A percentile compares a stretch with the other conserved stretches of the same genome.
Evolutionary conservation across 2,797 vertebrate species (phyloP).

Genomic region (Macroramphosus scolopax): DNA sequence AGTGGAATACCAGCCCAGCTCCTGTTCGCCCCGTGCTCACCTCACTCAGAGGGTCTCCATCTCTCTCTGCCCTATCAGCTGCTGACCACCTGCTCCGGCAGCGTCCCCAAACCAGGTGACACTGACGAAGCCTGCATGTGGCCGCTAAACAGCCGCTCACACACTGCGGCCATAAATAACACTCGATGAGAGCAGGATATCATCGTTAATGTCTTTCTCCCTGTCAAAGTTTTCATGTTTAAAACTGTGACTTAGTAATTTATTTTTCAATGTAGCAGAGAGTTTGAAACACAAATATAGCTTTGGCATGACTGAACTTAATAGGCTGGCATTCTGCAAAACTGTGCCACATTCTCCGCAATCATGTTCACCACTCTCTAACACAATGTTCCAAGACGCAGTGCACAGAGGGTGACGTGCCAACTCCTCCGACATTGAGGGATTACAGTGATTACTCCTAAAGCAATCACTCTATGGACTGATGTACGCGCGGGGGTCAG

Average conservation of each 20-base stretch:
- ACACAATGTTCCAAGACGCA: slow-evolving; percentile 65
- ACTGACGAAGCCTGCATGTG: slow-evolving; percentile 42
- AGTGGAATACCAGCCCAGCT: slow-evolving; percentile 65
- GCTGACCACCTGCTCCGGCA: slow-evolving; percentile 59
- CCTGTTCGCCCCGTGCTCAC: slow-evolving; percentile 33
- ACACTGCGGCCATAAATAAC: not conserved
- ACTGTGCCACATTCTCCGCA: slow-evolving; percentile 66
- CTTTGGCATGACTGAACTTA: slow-evolving; percentile 58
- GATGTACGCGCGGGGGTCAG: slow-evolving; percentile 43
- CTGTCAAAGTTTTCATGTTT: slow-evolving; percentile 7
- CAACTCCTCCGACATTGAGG: slow-evolving; percentile 57
- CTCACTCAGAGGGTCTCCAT: slow-evolving; percentile 30
- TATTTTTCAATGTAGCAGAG: slow-evolving; percentile 32
- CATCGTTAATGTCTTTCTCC: too few species aligned
- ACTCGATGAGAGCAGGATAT: not conserved
- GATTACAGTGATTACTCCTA: slow-evolving; percentile 55
- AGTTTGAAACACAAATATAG: slow-evolving; percentile 60
- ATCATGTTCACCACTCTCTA: slow-evolving; percentile 56
- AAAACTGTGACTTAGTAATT: slow-evolving; percentile 42
- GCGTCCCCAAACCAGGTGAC: slow-evolving; percentile 49
- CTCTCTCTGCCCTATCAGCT: slow-evolving; percentile 3
- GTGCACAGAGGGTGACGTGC: slow-evolving; percentile 41
- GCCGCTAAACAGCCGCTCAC: slow-evolving; percentile 16
- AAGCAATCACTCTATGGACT: slow-evolving; percentile 50
- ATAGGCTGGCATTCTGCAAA: slow-evolving; percentile 62